A percentile compares a stretch with the other conserved stretches of the same genome.
Conservation (phyloP, 2,113 vertebrate species). For the Scalopus aquaticus region DNA sequence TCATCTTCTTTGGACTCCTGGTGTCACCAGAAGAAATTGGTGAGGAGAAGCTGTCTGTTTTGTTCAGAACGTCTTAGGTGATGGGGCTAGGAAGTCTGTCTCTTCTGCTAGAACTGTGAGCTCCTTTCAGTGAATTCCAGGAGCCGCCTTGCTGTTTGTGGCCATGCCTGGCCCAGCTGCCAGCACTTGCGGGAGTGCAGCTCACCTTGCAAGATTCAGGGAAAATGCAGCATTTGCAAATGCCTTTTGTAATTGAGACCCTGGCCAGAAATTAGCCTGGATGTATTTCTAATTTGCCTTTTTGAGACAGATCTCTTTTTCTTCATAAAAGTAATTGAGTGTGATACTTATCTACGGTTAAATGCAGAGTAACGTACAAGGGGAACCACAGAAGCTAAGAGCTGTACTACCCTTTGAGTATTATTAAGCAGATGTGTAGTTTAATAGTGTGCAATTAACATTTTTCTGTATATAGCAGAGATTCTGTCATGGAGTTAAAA, state of each 20-base stretch:
- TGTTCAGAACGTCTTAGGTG: neutral
- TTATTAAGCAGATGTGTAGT: neutral
- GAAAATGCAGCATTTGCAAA: neutral
- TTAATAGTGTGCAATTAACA: neutral
- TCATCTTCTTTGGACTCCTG: conserved; percentile 96
- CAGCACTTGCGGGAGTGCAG: neutral
- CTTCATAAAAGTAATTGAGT: neutral
- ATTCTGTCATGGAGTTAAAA: neutral
- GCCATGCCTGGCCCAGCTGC: neutral
- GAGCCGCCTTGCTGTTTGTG: neutral
- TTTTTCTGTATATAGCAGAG: neutral
- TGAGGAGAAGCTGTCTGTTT: conserved; percentile 82
- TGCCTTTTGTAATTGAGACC: neutral
- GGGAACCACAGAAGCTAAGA: neutral
- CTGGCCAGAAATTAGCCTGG: neutral
- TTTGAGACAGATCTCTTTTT: conserved; percentile 13
- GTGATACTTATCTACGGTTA: neutral
- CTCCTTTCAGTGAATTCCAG: neutral
- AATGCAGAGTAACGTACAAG: neutral
- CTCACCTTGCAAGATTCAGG: neutral
- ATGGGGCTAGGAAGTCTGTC: neutral
- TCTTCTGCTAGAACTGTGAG: neutral
- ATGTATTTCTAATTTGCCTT: neutral
- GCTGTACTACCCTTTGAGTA: neutral
- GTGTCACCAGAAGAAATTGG: conserved; percentile 96